Base-by-base conservation (phyloP, 2,113 vertebrate genomes). In the Myotis brandtii region DNA sequence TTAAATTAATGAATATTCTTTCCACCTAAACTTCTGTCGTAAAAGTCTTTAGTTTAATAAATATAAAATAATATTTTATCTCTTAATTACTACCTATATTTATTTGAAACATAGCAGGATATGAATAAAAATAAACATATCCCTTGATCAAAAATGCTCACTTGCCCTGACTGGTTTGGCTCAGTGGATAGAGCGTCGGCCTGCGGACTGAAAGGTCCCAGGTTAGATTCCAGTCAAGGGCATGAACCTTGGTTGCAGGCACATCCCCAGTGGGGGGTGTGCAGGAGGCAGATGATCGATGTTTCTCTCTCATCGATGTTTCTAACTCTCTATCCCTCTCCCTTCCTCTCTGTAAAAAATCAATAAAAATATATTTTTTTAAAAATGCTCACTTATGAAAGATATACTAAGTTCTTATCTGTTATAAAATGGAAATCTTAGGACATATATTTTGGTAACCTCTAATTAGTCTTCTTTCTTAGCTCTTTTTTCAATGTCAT, bases 21-120 rank as follows among this genome's bases (percentile, higher is more conserved):
- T 83, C 25, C 67, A 95, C 1, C 48, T 93, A 90, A 52, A 66
- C 25, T 94, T 91, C 40, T 83, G 16, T 66, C 70, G 62, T 64
- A 91, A 95, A 95, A 93, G 21, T 9, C 21, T 90, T 96, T 87
- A 84, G 69, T 90, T 96, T 94, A 90, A 59, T 92, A 32, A 93
- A 90, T 90, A 94, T 84, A 84, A 94, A 79, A 77, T 90, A 30
- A 64, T 72, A 89, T 89, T 94, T 94, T 80, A 17, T 90, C 48
- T 91, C 48, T 86, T 80, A 52, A 93, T 88, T 80, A 69, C 54
- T 87, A 75, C 66, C 80, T 79, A 86, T 18, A 89, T 50, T 64
- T 86, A 93, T 83, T 64, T 46, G 50, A 88, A 94, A 79, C 48
- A 62, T 40, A 18, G 21, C 16, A 92, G 17, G 21, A 89, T 73